A percentile compares a stretch with the other conserved stretches of the same genome.
Conservation (phyloP, 2,113 vertebrate species). For the Ochotona curzoniae region DNA sequence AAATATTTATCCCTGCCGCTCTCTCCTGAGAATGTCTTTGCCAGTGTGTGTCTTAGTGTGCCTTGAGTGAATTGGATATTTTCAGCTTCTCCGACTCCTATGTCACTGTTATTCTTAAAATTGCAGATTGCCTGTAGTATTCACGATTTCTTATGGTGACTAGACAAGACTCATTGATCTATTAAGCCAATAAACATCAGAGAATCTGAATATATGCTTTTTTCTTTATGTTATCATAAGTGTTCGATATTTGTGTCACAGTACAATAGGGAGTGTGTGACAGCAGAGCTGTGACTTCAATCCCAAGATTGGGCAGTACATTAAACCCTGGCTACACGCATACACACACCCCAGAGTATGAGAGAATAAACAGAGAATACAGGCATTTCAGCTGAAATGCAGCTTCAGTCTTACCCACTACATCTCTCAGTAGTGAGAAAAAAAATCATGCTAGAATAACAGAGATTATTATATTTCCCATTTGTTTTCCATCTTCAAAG, state of each 20-base stretch:
- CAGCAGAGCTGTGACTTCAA: background rate
- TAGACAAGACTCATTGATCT: conserved; percentile 17
- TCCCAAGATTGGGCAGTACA: background rate
- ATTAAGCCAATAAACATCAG: background rate
- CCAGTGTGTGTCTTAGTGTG: background rate
- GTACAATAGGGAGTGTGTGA: background rate
- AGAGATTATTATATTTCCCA: no score
- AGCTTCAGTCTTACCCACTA: conserved; percentile 1
- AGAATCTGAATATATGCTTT: background rate
- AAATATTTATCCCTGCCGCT: conserved; percentile 23
- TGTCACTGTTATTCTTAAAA: conserved; percentile 32
- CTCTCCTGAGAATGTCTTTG: background rate
- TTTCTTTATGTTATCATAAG: background rate
- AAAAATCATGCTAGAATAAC: no score
- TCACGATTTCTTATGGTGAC: background rate
- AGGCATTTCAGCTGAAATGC: background rate
- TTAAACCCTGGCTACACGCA: background rate
- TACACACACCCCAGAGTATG: background rate
- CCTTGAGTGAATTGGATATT: background rate
- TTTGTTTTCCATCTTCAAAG: background rate
- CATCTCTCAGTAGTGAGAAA: background rate
- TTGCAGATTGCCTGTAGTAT: conserved; percentile 7
- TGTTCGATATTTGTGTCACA: background rate
- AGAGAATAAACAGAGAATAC: no score
- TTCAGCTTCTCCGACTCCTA: conserved; percentile 18